Conservation (phyloP, 2,888 invertebrate species). For the Cryptocheilus praepositus region DNA sequence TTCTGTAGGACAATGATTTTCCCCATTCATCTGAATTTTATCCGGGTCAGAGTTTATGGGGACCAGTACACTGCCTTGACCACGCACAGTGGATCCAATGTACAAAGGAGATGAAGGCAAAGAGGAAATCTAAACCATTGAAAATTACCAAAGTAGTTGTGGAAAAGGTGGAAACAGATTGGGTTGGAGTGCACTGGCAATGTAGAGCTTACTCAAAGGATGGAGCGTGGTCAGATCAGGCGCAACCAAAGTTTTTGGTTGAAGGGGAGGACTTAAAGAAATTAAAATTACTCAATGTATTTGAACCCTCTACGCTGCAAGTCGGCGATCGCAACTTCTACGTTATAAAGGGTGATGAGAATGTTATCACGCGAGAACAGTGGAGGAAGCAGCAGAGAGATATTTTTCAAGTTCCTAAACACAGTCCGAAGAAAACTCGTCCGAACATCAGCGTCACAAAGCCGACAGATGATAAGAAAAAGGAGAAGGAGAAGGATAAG, state of each 20-base stretch:
- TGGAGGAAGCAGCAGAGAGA: constrained; percentile 79
- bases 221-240: constrained; percentile 78
- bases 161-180: constrained; percentile 87
- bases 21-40: constrained; percentile 79
- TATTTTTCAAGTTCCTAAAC: constrained; percentile 71
- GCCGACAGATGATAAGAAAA: constrained; percentile 59
- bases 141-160: constrained; percentile 81
- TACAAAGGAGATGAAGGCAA: constrained; percentile 83
- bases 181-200: constrained; percentile 92
- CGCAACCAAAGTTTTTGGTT: constrained; percentile 82
- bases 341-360: constrained; percentile 85
- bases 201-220: constrained; percentile 83
- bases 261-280: constrained; percentile 88
- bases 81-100: constrained; percentile 88
- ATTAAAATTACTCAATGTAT: constrained; percentile 88
- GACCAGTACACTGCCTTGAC: constrained; percentile 84
- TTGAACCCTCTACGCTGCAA: constrained; percentile 91
- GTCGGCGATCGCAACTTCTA: constrained; percentile 92
- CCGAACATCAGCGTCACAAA: constrained; percentile 58
- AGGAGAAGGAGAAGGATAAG: constrained; percentile 58
- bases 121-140: constrained; percentile 71
- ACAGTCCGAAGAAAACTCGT: constrained; percentile 68
- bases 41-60: constrained; percentile 85
- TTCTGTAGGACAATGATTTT: constrained; percentile 77
- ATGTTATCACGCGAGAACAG: constrained; percentile 84